Percentiles rank a stretch among this genome's conserved stretches.
phyloP scores from a whole-genome alignment of 2,113 vertebrate species.

The Cairina moschata region DNA sequence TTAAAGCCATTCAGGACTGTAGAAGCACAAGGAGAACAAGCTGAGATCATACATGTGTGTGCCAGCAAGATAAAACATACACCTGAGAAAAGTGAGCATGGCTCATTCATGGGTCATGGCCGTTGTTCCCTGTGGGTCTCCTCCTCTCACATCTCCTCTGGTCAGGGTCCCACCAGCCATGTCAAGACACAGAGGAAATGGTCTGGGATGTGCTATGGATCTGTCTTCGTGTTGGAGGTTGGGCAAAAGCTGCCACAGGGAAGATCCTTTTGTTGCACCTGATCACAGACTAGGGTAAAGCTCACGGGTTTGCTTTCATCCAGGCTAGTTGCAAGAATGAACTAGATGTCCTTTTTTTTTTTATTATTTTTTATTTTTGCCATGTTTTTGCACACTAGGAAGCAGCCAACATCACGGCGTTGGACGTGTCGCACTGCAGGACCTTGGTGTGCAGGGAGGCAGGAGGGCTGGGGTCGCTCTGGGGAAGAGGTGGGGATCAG shows the following conservation, averaged over 20 bases:
- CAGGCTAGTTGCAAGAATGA: neutral
- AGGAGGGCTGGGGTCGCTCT: neutral
- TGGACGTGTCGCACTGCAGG: neutral
- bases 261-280: neutral
- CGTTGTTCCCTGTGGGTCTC: neutral
- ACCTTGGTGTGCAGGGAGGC: neutral
- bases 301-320: neutral
- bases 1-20: neutral
- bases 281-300: neutral
- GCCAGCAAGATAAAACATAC: neutral
- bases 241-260: neutral
- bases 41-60: neutral
- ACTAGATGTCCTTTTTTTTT: neutral
- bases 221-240: neutral
- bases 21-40: neutral
- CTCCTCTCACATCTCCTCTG: neutral
- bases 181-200: neutral
- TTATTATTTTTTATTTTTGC: neutral
- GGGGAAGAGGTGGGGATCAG: neutral
- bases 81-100: neutral
- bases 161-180: neutral
- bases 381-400: accelerated
- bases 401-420: neutral
- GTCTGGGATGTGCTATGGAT: neutral
- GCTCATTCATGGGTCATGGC: neutral